Evolutionary conservation across 2,113 vertebrate species (phyloP).

Genomic region (Tichodroma muraria): DNA sequence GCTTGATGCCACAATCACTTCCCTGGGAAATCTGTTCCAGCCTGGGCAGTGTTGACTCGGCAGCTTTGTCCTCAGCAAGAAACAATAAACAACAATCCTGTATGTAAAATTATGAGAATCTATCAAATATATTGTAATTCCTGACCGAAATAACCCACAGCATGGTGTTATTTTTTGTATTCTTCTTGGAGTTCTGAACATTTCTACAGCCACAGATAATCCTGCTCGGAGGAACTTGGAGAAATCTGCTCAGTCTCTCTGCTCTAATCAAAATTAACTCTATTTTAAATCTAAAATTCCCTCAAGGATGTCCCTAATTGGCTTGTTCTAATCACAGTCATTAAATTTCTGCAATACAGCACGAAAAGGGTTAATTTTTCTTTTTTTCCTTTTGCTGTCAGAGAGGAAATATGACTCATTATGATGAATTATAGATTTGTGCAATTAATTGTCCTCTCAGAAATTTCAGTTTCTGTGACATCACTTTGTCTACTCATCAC

Average conservation of each 20-base stretch:
- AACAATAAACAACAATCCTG: not conserved
- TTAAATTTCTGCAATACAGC: not conserved
- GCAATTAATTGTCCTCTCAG: not conserved
- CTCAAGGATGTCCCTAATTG: not conserved
- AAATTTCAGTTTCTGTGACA: not conserved
- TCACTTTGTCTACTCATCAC: not conserved
- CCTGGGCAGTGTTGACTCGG: not conserved
- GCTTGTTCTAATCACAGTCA: not conserved
- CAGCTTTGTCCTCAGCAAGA: not conserved
- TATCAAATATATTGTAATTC: not conserved
- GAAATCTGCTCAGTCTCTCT: not conserved
- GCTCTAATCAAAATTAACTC: not conserved
- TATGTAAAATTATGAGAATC: not conserved
- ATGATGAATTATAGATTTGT: not conserved
- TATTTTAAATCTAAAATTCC: not conserved
- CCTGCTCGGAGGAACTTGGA: not conserved
- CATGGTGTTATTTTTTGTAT: not conserved
- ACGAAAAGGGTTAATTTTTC: not conserved
- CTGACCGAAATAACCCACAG: not conserved
- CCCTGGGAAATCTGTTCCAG: not conserved
- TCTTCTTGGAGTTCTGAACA: not conserved
- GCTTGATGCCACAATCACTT: not conserved
- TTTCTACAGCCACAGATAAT: not conserved
- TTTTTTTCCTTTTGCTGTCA: not conserved
- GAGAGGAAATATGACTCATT: not conserved